Evolutionary conservation across 2,888 invertebrate genomes (phyloP), one percentile per base, ranked within the genome.

Genomic region (Stenchaetothrips biformis): DNA sequence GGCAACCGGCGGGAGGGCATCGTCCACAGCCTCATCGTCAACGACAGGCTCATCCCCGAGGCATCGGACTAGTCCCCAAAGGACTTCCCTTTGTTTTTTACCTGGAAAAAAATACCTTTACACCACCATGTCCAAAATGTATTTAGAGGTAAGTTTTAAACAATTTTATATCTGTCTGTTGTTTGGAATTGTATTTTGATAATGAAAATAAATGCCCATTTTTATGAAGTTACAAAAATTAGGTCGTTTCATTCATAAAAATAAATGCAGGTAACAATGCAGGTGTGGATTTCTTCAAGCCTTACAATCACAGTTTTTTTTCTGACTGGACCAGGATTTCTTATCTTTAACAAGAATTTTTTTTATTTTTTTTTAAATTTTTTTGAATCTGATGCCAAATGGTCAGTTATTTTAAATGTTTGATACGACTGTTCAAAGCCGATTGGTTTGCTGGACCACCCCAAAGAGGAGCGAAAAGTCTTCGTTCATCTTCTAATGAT

Each of bases 1-100:
- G 90, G 90, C 3, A 89, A 89, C 83, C 88, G 89, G 82, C 88
- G 88, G 81, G 89, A 89, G 80, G 92, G 92, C 7, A 89, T 93
- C 81, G 85, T 90, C 2, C 90, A 92, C 84, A 86, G 87, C 7
- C 86, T 92, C 6, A 87, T 89, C 79, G 88, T 90, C 11, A 89
- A 91, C 83, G 89, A 83, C 53, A 81, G 83, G 78, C 79, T 83
- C 13, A 82, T 85, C 13, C 83, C 86, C 7, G 67, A 74, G 25
- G 67, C 67, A 7, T 25, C n/a, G 25, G 67, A 74, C 11, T 74
- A n/a, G n/a, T n/a, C n/a, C n/a, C n/a, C n/a, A n/a, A n/a, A n/a
- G n/a, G 18, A 59, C 37, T 37, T 37, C 37, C 37, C 37, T 37
- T 37, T 1, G n/a, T n/a, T n/a, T 37, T 1, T 37, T 37, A 37